Evolutionary conservation across 2,888 invertebrate species (phyloP).

Genomic region (Archaeoteleia sp.): DNA sequence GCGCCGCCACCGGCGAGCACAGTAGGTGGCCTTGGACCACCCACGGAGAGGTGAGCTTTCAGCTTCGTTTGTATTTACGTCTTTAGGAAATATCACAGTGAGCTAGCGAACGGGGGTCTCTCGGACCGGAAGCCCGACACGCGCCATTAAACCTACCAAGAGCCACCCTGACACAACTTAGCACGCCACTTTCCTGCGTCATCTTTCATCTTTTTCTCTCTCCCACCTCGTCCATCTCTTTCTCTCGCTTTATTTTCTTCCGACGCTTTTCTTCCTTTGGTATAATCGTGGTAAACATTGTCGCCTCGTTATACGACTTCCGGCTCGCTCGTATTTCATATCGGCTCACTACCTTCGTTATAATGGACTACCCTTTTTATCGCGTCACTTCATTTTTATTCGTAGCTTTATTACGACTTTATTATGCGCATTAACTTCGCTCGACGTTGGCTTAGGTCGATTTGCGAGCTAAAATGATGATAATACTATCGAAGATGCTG

Average conservation of each 20-base stretch:
- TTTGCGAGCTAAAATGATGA: conserved; percentile 46
- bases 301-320: conserved; percentile 62
- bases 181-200: conserved; percentile 52
- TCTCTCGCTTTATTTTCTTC: no score
- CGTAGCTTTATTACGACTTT: conserved; percentile 50
- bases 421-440: conserved; percentile 47
- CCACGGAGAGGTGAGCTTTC: conserved; percentile 70
- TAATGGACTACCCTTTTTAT: conserved; percentile 40
- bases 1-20: conserved; percentile 61
- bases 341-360: conserved; percentile 43
- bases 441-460: conserved; percentile 38
- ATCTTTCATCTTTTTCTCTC: conserved; percentile 48
- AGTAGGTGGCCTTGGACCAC: conserved; percentile 66
- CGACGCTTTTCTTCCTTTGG: conserved; percentile 5
- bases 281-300: conserved; percentile 63
- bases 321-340: conserved; percentile 40
- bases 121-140: conserved; percentile 68
- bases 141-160: conserved; percentile 71
- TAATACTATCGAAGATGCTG: conserved; percentile 36
- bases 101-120: conserved; percentile 55
- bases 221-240: conserved; percentile 25
- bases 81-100: conserved; percentile 70
- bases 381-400: conserved; percentile 49
- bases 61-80: conserved; percentile 70
- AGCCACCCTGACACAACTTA: conserved; percentile 40